These are phyloP conservation scores for Taenaris catops DNA, from an alignment of 2,888 invertebrate species.

Conservation along the genomic window DNA sequence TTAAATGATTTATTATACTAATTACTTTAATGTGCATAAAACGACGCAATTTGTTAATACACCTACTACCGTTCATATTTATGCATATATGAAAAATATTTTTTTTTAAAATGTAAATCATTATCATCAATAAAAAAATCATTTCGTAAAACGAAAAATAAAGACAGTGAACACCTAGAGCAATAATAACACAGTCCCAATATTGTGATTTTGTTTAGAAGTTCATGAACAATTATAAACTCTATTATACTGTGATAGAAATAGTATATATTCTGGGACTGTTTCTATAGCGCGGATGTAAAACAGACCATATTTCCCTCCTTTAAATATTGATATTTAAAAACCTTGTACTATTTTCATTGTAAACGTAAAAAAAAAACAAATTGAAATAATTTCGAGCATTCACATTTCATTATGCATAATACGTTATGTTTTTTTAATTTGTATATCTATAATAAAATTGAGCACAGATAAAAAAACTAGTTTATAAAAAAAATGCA, in stretches of 20 bases:
- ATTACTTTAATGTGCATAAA: too few species aligned
- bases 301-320: constrained; percentile 21
- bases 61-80: too few species aligned
- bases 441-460: constrained; percentile 21
- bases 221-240: constrained; percentile 4
- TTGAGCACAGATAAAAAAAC: constrained; percentile 27
- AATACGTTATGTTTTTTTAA: constrained; percentile 9
- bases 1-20: too few species aligned
- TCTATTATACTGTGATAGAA: constrained; percentile 6
- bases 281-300: constrained; percentile 2
- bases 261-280: constrained; percentile 9
- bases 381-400: constrained; percentile 11
- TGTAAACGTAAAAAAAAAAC: constrained; percentile 5
- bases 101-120: too few species aligned
- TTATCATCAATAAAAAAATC: too few species aligned
- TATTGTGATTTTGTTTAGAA: constrained; percentile 17
- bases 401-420: constrained; percentile 15
- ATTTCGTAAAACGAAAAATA: not conserved
- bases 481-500: constrained; percentile 26
- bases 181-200: constrained; percentile 22
- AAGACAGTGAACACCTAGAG: constrained; percentile 16
- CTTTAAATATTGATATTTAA: constrained; percentile 8
- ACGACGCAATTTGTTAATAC: too few species aligned
- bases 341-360: constrained; percentile 17
- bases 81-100: too few species aligned